A percentile compares a stretch with the other conserved stretches of the same genome.
Conservation (phyloP, 2,888 invertebrate genomes). For the Dryococelus australis region DNA sequence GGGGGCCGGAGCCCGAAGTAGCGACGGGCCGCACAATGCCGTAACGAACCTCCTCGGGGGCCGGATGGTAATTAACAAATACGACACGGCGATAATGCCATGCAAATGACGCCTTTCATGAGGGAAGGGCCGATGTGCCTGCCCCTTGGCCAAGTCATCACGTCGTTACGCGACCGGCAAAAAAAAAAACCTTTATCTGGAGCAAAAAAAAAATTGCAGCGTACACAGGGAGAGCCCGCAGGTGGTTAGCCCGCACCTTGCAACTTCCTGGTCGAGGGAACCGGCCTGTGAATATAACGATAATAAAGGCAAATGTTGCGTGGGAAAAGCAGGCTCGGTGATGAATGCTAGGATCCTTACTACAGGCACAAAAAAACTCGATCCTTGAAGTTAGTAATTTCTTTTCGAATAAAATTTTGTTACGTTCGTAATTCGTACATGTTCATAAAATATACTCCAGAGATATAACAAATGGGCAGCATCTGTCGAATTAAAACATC, state of each 20-base stretch:
- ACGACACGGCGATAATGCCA: conserved; percentile 26
- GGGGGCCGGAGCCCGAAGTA: not conserved
- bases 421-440: no score
- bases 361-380: no score
- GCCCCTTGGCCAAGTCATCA: conserved; percentile 6
- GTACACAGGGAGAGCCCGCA: not conserved
- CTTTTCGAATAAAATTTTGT: no score
- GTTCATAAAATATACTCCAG: no score
- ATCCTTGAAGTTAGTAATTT: no score
- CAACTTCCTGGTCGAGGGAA: not conserved
- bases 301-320: not conserved
- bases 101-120: conserved; percentile 28
- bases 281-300: not conserved
- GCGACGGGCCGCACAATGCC: conserved; percentile 11
- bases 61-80: conserved; percentile 23
- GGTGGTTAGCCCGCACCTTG: not conserved
- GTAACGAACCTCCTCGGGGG: conserved; percentile 25
- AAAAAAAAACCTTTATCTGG: not conserved
- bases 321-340: not conserved
- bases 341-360: not conserved
- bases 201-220: not conserved
- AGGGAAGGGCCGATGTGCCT: not conserved
- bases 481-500: no score
- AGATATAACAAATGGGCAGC: no score
- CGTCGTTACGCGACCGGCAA: not conserved